Conservation (phyloP, 2,113 vertebrate species). For the Onychorhynchus coronatus region DNA sequence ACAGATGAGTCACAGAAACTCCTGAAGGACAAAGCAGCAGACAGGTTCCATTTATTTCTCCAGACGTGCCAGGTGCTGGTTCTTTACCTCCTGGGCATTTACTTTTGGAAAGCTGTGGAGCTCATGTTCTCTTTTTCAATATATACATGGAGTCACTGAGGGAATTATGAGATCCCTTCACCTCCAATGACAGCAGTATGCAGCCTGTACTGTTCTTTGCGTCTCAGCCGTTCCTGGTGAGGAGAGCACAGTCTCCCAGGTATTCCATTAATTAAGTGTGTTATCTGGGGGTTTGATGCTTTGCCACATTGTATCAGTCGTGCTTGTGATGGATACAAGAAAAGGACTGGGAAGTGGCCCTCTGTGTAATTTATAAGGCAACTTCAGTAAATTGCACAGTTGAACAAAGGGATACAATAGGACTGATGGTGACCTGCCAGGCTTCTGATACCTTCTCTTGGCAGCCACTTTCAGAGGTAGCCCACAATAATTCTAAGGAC, state of each 20-base stretch:
- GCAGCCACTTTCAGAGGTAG: not conserved
- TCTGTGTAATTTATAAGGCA: not conserved
- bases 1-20: not conserved
- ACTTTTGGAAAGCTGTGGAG: not conserved
- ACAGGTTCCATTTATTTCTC: not conserved
- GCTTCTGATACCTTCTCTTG: not conserved
- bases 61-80: accelerated
- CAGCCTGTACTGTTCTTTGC: not conserved
- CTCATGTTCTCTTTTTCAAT: not conserved
- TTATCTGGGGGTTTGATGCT: not conserved
- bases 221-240: not conserved
- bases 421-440: no score
- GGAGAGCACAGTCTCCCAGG: not conserved
- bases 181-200: accelerated
- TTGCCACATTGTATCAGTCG: not conserved
- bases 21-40: not conserved
- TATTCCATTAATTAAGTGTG: not conserved
- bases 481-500: not conserved
- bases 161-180: not conserved
- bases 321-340: not conserved
- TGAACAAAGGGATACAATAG: not conserved
- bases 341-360: not conserved
- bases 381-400: not conserved
- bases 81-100: not conserved
- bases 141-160: not conserved